These are phyloP conservation scores for Drosophila prolongata DNA, from an alignment of 2,888 invertebrate species.

Conservation along the genomic window DNA sequence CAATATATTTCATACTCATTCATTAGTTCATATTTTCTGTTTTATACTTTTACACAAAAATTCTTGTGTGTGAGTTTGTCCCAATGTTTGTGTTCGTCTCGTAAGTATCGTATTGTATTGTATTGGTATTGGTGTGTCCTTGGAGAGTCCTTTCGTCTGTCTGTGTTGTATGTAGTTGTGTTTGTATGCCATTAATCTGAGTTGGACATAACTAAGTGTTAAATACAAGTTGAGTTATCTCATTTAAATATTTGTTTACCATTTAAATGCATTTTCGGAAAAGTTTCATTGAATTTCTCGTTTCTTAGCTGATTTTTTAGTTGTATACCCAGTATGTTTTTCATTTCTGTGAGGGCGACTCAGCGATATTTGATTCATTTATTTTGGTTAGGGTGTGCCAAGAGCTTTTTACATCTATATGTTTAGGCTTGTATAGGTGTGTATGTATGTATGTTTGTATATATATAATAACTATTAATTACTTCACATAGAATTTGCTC, in stretches of 20 bases:
- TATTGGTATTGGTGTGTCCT: conserved; percentile 8
- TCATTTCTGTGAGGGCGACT: conserved; percentile 9
- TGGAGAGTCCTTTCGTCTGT: conserved; percentile 10
- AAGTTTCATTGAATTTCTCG: conserved; percentile 51
- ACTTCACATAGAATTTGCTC: conserved; percentile 29
- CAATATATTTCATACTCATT: conserved; percentile 75
- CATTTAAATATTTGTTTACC: conserved; percentile 69
- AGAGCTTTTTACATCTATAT: conserved; percentile 37
- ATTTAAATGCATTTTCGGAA: conserved; percentile 77
- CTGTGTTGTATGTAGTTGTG: conserved; percentile 21
- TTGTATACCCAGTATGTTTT: conserved; percentile 11
- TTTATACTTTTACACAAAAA: conserved; percentile 72
- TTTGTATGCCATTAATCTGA: conserved; percentile 43
- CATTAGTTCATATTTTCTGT: conserved; percentile 73
- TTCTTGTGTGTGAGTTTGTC: conserved; percentile 44
- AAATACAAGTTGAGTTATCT: conserved; percentile 67
- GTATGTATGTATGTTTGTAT: conserved; percentile 4
- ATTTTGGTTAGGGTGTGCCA: conserved; percentile 26
- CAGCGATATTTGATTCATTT: conserved; percentile 18
- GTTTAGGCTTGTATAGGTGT: conserved; percentile 4
- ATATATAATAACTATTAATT: conserved; percentile 29
- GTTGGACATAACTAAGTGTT: conserved; percentile 65
- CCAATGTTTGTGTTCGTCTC: conserved; percentile 27
- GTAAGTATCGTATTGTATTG: conserved; percentile 17
- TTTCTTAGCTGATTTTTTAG: conserved; percentile 23